Conservation (phyloP, 1,140 invertebrate genomes). For the Calephelis virginiensis region DNA sequence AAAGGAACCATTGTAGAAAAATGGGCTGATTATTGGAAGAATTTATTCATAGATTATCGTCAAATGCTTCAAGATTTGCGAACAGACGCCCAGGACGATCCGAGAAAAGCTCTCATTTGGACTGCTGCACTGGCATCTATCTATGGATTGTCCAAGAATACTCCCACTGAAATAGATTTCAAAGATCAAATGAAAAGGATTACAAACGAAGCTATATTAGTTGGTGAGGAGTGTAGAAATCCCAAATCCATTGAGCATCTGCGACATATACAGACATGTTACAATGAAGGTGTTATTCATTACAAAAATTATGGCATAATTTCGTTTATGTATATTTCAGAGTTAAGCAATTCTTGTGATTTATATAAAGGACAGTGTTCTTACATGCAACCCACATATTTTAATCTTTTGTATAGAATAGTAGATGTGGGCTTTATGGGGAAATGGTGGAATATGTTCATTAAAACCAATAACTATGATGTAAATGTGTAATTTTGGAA, state of each 20-base stretch:
- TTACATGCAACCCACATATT: constrained; percentile 82
- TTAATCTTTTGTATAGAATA: constrained; percentile 82
- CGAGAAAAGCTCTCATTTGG: constrained; percentile 76
- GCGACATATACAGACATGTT: constrained; percentile 80
- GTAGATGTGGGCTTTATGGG: constrained; percentile 89
- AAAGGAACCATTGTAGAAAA: constrained; percentile 83
- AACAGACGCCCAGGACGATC: constrained; percentile 79
- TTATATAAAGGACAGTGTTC: constrained; percentile 86
- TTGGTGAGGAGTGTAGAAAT: constrained; percentile 84
- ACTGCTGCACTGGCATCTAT: constrained; percentile 65
- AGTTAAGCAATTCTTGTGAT: constrained; percentile 82
- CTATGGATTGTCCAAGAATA: constrained; percentile 76
- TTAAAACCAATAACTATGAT: constrained; percentile 89
- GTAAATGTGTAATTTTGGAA: constrained; percentile 76
- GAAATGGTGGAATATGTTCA: constrained; percentile 85
- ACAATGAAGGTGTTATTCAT: constrained; percentile 84
- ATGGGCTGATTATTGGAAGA: constrained; percentile 82
- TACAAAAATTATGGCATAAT: constrained; percentile 83
- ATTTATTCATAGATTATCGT: constrained; percentile 80
- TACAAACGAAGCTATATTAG: constrained; percentile 82
- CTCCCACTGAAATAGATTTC: constrained; percentile 84
- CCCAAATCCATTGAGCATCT: constrained; percentile 82
- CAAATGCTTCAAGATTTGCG: constrained; percentile 80
- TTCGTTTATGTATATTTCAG: constrained; percentile 87
- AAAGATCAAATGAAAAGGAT: constrained; percentile 79